Conservation (phyloP, 2,113 vertebrate species). For the Oncorhynchus mykiss region DNA sequence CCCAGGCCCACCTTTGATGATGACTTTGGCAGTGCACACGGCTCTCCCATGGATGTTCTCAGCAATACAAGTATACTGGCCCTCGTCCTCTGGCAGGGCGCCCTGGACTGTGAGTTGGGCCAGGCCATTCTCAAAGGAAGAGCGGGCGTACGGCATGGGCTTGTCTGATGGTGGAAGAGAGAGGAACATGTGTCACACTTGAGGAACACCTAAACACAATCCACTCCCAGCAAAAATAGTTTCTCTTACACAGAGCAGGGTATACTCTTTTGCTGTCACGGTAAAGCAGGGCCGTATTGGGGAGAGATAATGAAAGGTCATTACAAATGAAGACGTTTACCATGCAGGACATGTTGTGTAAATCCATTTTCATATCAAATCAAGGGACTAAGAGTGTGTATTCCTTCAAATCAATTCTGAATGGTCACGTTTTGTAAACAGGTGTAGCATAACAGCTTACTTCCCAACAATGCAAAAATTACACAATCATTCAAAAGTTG, state of each 20-base stretch:
- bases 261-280: not conserved
- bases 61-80: conserved; percentile 80
- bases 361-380: not conserved
- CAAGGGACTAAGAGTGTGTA: too few relatives aligned
- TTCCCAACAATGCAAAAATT: too few relatives aligned
- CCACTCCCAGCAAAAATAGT: not conserved
- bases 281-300: not conserved
- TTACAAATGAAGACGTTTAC: not conserved
- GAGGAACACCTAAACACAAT: not conserved
- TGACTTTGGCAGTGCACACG: conserved; percentile 78
- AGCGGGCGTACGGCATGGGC: not conserved
- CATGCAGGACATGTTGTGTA: not conserved
- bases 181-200: not conserved
- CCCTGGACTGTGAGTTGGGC: conserved; percentile 77
- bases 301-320: too few relatives aligned
- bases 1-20: conserved; percentile 75
- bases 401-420: too few relatives aligned
- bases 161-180: not conserved
- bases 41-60: conserved; percentile 75
- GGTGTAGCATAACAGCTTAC: too few relatives aligned
- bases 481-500: too few relatives aligned
- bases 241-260: not conserved
- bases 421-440: too few relatives aligned
- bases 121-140: conserved; percentile 64
- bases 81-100: conserved; percentile 77